phyloP scores from a whole-genome alignment of 2,888 invertebrate genomes.

The Gasteruption jaculator region DNA sequence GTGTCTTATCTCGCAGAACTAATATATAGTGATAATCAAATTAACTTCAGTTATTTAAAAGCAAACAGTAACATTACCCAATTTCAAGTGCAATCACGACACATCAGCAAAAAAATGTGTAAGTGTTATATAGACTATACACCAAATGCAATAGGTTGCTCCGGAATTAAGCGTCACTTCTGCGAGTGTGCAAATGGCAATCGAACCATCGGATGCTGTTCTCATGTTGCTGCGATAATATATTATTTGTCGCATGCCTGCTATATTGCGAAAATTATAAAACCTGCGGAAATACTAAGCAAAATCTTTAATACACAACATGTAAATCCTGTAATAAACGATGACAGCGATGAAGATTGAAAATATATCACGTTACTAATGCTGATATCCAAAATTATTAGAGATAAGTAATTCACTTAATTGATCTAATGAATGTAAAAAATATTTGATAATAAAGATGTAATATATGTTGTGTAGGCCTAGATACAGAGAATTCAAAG shows the following conservation, averaged over 20 bases:
- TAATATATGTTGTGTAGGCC: no score
- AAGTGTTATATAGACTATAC: slow-evolving; percentile 20
- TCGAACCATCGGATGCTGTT: slow-evolving; percentile 18
- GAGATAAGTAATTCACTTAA: no score
- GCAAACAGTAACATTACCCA: slow-evolving; percentile 19
- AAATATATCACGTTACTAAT: no score
- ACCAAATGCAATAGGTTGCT: slow-evolving; percentile 9
- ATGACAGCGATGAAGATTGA: slow-evolving; percentile 7
- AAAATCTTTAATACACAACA: slow-evolving; percentile 1
- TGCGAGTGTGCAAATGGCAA: slow-evolving; percentile 18
- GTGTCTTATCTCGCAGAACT: slow-evolving; percentile 25
- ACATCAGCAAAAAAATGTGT: slow-evolving; percentile 17
- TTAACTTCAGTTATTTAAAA: slow-evolving; percentile 21
- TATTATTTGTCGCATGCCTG: slow-evolving; percentile 16
- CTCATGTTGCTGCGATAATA: slow-evolving; percentile 6
- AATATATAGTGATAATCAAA: slow-evolving; percentile 19
- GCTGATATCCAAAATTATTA: no score
- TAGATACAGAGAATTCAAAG: no score
- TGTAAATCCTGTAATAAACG: background rate
- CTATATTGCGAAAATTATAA: slow-evolving; percentile 13
- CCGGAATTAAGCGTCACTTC: slow-evolving; percentile 6
- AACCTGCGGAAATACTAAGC: slow-evolving; percentile 14
- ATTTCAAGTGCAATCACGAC: slow-evolving; percentile 20
- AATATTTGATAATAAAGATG: no score
- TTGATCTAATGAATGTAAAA: no score